Evolutionary conservation across 1,140 invertebrate genomes (phyloP).

Genomic region (Drosophila watanabei): DNA sequence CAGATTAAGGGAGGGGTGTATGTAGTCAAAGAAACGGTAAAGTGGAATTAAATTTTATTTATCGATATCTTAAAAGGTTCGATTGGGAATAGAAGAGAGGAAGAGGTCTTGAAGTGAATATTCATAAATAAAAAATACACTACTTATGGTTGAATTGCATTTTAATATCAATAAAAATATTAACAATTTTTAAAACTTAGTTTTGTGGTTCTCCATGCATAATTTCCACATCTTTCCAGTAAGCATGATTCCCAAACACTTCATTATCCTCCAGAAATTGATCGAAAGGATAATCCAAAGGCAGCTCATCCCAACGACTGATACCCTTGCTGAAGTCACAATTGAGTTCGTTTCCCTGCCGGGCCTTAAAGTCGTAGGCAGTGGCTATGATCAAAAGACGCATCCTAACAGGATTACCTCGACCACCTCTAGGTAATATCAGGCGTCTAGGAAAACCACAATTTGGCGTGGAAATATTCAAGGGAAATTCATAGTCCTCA

Average conservation of each 20-base stretch:
- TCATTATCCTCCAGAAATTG: constrained; percentile 14
- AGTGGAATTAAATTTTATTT: constrained; percentile 64
- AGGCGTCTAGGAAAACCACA: constrained; percentile 59
- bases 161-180: background rate
- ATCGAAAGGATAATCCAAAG: constrained; percentile 59
- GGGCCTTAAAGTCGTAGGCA: constrained; percentile 45
- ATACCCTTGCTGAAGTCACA: constrained; percentile 57
- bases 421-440: constrained; percentile 41
- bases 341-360: constrained; percentile 36
- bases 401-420: constrained; percentile 11
- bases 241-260: constrained; percentile 8
- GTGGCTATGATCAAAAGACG: constrained; percentile 43
- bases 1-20: constrained; percentile 16
- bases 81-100: background rate
- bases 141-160: background rate
- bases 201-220: constrained; percentile 19
- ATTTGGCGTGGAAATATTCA: constrained; percentile 54
- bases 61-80: constrained; percentile 39
- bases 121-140: too few species aligned
- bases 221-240: constrained; percentile 42
- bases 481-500: constrained; percentile 40
- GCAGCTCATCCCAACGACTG: constrained; percentile 55
- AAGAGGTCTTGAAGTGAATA: too few species aligned
- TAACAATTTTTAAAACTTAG: accelerated
- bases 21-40: constrained; percentile 61